Percentiles rank a stretch among this genome's conserved stretches.
Conservation (phyloP, 2,113 vertebrate species). For the Hemiscyllium ocellatum region DNA sequence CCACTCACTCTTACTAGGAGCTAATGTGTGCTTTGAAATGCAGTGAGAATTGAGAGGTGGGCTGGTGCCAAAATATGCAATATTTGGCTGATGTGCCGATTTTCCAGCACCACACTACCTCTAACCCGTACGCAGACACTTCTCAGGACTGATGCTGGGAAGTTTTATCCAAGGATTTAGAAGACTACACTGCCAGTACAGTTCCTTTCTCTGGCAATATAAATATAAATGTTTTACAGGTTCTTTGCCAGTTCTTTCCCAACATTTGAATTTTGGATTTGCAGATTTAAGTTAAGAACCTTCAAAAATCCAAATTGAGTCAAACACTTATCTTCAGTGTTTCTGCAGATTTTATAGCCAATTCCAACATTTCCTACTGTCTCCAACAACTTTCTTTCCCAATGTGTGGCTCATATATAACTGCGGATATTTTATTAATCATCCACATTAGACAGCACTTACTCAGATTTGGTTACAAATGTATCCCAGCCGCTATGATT, state of each 20-base stretch:
- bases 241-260: not conserved
- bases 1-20: no score
- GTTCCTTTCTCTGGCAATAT: not conserved
- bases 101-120: no score
- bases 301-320: not conserved
- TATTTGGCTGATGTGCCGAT: no score
- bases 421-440: conserved; percentile 22
- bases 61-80: no score
- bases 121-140: no score
- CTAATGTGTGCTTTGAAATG: no score
- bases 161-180: not conserved
- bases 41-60: no score
- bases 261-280: not conserved
- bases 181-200: not conserved
- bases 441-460: conserved; percentile 23
- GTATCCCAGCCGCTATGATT: conserved; percentile 27
- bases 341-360: not conserved
- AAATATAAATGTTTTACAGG: not conserved
- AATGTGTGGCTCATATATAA: not conserved
- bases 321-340: not conserved
- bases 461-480: conserved; percentile 17
- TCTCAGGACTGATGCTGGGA: not conserved
- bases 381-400: conserved; percentile 19
- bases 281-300: not conserved
- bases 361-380: not conserved